Evolutionary conservation across 92 coral and sea anemone genomes (phyloP), one percentile per base, ranked within the genome.

Genomic region (Parazoanthus atlanticus): DNA sequence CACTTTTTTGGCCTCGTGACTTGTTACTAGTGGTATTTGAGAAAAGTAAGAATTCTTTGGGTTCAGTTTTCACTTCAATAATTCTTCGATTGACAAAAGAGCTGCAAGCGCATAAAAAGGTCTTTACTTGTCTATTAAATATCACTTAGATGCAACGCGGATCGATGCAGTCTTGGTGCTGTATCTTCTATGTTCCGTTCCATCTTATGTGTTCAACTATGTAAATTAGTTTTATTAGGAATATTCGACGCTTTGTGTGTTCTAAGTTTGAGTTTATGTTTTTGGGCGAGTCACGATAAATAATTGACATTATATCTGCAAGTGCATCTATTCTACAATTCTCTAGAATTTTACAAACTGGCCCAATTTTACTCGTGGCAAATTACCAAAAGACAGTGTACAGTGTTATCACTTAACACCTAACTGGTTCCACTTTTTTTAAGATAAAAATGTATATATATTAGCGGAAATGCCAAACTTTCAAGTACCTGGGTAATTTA

Each of bases 261-360:
- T 34, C 71, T 26, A n/a, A 52, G 67, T 56, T 30, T 58, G 25
- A 32, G 31, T 54, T 30, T 31, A 80, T 52, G 36, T 80, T 54
- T 30, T 80, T 52, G 34, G 8, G 36, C 25, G 17, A 38, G 43
- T 10, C 71, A 54, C 5, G 43, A 21, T 80, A 7, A 16, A 32
- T 80, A 19, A 56, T 54, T 80, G 64, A 54, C 41, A 80, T 80
- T 30, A 30, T 31, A 56, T 54, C 41, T 52, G 70, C 41, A 80
- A 80, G 64, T 32, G 56, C 33, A 80, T 80, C 34, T 31, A 67
- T 58, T 21, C 58, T 16, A 52, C 58, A 52, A 28, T 21, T 7
- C 21, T 41, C 54, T n/a, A 61, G 69, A 52, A 13, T 61, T 61
- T 19, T 25, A 61, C 69, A 23, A 61, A 61, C 2, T 61, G 28